These are phyloP conservation scores for Chrysoperla carnea DNA, from an alignment of 1,140 invertebrate genomes.

Conservation along the genomic window DNA sequence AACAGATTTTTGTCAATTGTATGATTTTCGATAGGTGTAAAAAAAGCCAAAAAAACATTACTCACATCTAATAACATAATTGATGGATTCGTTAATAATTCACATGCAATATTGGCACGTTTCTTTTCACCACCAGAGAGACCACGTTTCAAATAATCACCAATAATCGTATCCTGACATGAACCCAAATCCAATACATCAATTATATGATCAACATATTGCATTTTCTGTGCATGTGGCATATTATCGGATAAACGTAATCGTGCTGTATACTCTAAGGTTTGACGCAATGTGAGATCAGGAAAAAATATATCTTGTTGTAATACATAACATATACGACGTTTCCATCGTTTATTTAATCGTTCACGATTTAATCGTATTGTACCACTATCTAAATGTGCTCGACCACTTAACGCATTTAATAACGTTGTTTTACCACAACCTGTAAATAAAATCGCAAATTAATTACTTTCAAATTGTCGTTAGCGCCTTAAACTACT, in stretches of 20 bases:
- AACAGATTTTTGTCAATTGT: too few species aligned
- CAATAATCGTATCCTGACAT: conserved; percentile 71
- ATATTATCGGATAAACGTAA: conserved; percentile 59
- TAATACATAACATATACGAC: conserved; percentile 67
- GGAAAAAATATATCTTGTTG: conserved; percentile 76
- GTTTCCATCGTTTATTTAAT: conserved; percentile 58
- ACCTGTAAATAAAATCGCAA: conserved; percentile 26
- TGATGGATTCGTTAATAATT: conserved; percentile 68
- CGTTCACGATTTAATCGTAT: conserved; percentile 57
- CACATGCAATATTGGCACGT: conserved; percentile 70
- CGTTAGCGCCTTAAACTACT: too few species aligned
- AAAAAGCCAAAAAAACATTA: conserved; percentile 13
- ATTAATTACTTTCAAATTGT: too few species aligned
- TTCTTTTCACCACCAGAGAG: conserved; percentile 79
- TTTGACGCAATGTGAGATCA: conserved; percentile 62
- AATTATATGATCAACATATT: conserved; percentile 64
- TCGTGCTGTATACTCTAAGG: conserved; percentile 53
- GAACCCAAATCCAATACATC: conserved; percentile 54
- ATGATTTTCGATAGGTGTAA: too few species aligned
- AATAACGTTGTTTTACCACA: conserved; percentile 65
- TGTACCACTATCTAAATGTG: conserved; percentile 44
- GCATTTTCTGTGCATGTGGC: conserved; percentile 53
- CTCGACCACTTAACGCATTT: conserved; percentile 52
- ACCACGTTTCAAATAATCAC: conserved; percentile 58
- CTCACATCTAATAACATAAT: conserved; percentile 74